phyloP scores from a whole-genome alignment of 35 echinoderm and acorn worm genomes.

The Chiridota heheva region DNA sequence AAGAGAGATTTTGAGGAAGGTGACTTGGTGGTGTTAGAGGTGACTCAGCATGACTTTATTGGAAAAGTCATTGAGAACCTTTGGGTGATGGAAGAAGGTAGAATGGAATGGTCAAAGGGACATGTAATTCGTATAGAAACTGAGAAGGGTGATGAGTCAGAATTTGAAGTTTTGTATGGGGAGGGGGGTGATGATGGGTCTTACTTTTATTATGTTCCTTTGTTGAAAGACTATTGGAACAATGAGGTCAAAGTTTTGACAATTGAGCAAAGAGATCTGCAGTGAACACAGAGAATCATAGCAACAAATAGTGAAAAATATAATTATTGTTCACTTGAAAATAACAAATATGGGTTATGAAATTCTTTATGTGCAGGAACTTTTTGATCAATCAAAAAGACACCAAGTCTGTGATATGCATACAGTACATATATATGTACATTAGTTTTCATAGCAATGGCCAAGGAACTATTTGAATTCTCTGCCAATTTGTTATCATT shows the following conservation, averaged over 20 bases:
- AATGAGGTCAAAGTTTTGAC: conserved; percentile 40
- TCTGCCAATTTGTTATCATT: too few species aligned
- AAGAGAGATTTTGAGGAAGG: conserved; percentile 24
- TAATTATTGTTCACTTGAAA: too few species aligned
- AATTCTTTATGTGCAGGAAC: too few species aligned
- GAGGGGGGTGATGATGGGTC: conserved; percentile 26
- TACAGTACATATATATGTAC: too few species aligned
- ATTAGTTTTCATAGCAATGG: too few species aligned
- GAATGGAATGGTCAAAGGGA: conserved; percentile 33
- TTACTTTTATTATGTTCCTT: conserved; percentile 38
- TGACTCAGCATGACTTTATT: conserved; percentile 20
- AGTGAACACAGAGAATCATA: too few species aligned
- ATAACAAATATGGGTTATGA: too few species aligned
- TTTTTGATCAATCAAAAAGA: too few species aligned
- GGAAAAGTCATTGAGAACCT: conserved; percentile 46
- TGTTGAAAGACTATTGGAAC: conserved; percentile 43
- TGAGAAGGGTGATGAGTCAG: conserved; percentile 24
- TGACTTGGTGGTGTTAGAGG: conserved; percentile 36
- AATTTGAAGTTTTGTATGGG: conserved; percentile 28
- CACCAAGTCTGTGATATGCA: too few species aligned
- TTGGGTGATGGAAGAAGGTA: conserved; percentile 35
- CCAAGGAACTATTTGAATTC: too few species aligned
- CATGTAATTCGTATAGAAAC: conserved; percentile 24
- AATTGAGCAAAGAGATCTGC: too few species aligned
- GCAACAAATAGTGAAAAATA: too few species aligned